These are phyloP conservation scores for Bombus difficillimus DNA, from an alignment of 1,140 invertebrate species.

Conservation along the genomic window DNA sequence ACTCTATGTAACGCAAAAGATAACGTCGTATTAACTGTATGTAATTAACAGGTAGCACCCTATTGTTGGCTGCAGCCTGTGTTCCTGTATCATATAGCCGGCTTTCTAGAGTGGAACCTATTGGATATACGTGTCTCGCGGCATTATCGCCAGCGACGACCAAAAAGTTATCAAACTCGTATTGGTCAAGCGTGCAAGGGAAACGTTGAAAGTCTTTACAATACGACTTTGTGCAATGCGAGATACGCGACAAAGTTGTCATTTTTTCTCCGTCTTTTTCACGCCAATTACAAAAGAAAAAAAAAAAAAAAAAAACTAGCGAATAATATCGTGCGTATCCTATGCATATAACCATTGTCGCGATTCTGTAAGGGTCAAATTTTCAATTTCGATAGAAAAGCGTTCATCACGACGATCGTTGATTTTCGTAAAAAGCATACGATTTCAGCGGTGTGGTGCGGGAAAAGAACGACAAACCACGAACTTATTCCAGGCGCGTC, in stretches of 20 bases:
- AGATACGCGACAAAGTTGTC: no score
- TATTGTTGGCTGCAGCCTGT: background rate
- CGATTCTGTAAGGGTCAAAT: background rate
- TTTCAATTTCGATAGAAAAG: background rate
- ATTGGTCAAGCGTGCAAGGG: no score
- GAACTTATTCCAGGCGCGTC: constrained; percentile 59
- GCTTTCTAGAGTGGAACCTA: background rate
- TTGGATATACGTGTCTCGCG: background rate
- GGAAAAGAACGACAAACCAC: background rate
- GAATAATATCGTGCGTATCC: no score
- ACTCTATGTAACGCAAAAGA: constrained; percentile 54
- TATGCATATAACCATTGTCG: background rate
- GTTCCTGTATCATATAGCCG: background rate
- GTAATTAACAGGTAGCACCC: constrained; percentile 60
- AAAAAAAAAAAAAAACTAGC: background rate
- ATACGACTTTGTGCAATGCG: no score
- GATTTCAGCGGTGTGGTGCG: no score
- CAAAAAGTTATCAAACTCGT: background rate
- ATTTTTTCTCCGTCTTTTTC: no score
- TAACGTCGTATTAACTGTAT: constrained; percentile 61
- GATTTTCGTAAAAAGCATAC: background rate
- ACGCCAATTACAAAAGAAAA: background rate
- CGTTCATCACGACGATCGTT: background rate
- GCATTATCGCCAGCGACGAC: background rate
- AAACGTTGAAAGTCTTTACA: background rate